Evolutionary conservation across 1,140 invertebrate species (phyloP).

Genomic region (Megathymus violae): DNA sequence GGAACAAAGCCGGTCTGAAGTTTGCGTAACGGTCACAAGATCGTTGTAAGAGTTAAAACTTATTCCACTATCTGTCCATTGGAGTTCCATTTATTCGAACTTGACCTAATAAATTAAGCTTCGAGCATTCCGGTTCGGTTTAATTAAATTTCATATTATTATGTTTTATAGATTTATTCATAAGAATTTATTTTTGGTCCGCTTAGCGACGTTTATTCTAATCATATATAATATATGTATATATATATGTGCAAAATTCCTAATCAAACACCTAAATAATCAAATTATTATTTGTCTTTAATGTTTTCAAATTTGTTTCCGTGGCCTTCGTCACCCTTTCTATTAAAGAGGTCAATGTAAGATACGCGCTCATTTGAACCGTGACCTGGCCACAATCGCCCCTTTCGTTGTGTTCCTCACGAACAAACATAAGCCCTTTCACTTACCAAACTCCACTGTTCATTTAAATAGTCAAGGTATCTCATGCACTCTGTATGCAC

Average conservation of each 20-base stretch:
- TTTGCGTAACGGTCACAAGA: conserved; percentile 75
- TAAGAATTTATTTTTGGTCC: too few species aligned
- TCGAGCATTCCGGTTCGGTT: conserved; percentile 2
- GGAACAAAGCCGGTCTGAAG: conserved; percentile 74
- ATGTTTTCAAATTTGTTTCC: not conserved
- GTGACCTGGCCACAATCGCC: conserved; percentile 17
- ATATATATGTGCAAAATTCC: too few species aligned
- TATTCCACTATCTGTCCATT: conserved; percentile 57
- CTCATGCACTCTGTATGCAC: conserved; percentile 76
- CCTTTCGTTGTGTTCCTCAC: conserved; percentile 5
- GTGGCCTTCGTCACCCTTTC: not conserved
- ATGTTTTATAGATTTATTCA: too few species aligned
- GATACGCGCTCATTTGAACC: conserved; percentile 30
- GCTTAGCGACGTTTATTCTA: too few species aligned
- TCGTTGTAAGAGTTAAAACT: conserved; percentile 69
- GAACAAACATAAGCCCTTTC: conserved; percentile 52
- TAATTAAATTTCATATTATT: too few species aligned
- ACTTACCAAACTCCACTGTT: conserved; percentile 54
- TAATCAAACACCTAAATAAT: too few species aligned
- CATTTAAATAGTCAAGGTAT: conserved; percentile 76
- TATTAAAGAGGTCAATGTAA: conserved; percentile 9
- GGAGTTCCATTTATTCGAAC: conserved; percentile 49
- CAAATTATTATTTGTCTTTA: not conserved
- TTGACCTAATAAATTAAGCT: conserved; percentile 50
- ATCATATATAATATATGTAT: too few species aligned